Conservation (phyloP, 2,888 invertebrate genomes). For the Coelopa pilipes region DNA sequence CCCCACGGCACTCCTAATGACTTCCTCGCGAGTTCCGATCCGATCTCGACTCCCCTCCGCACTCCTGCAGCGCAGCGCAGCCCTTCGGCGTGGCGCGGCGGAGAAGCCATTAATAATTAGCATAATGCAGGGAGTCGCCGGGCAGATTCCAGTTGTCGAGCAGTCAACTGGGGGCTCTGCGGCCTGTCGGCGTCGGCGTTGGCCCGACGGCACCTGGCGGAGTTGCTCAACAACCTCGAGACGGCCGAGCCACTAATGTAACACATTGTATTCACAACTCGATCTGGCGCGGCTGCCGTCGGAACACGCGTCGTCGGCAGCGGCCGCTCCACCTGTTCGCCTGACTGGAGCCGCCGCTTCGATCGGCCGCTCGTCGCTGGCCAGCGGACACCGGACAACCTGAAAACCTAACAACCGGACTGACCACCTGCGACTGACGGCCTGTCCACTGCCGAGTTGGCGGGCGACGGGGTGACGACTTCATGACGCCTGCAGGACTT, state of each 20-base stretch:
- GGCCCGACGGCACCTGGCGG: neutral
- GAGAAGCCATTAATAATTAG: slow-evolving; percentile 35
- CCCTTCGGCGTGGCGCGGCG: slow-evolving; percentile 8
- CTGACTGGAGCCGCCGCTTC: slow-evolving; percentile 2
- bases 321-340: neutral
- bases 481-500: slow-evolving; percentile 29
- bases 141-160: slow-evolving; percentile 10
- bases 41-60: no score
- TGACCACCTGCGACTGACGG: neutral
- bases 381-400: no score
- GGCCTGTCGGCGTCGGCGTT: neutral
- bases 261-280: no score
- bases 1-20: neutral
- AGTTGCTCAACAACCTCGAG: neutral
- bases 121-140: slow-evolving; percentile 33
- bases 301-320: slow-evolving; percentile 12
- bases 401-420: no score
- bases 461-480: slow-evolving; percentile 1
- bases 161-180: neutral
- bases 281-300: neutral
- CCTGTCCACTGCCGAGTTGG: slow-evolving; percentile 1
- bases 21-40: neutral
- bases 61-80: neutral
- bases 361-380: no score
- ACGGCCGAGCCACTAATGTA: no score